Conservation (phyloP, 1,140 invertebrate species). For the Zaprionus kolodkinae region DNA sequence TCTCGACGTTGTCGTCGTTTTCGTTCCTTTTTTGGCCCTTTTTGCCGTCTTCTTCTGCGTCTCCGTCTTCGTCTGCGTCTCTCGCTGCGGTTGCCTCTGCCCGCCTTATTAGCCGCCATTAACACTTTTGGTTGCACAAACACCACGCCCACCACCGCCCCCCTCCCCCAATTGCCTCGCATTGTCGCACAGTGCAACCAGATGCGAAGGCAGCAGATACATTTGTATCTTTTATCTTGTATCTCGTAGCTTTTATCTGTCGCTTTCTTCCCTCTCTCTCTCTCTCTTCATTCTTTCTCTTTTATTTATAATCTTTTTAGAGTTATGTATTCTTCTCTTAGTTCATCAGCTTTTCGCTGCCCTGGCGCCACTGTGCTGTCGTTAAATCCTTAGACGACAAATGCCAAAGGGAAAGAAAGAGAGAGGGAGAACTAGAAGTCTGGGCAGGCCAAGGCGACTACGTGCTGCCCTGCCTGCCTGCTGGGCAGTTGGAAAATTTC, state of each 20-base stretch:
- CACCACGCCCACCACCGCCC: slow-evolving; percentile 6
- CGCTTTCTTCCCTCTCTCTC: not conserved
- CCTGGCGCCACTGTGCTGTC: slow-evolving; percentile 22
- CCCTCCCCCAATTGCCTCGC: not conserved
- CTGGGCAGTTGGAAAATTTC: slow-evolving; percentile 21
- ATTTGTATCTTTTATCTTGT: not conserved
- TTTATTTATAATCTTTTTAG: not conserved
- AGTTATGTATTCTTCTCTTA: not conserved
- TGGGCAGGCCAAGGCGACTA: not conserved
- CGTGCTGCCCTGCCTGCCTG: slow-evolving; percentile 3
- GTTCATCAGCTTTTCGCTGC: not conserved
- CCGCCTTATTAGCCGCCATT: slow-evolving; percentile 76
- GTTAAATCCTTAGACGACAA: slow-evolving; percentile 18
- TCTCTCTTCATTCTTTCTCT: not conserved
- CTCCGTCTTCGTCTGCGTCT: not conserved
- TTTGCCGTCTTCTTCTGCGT: not conserved
- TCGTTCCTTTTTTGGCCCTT: slow-evolving; percentile 9
- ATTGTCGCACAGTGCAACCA: slow-evolving; percentile 21
- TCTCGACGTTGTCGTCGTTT: slow-evolving; percentile 30
- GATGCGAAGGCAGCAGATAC: not conserved
- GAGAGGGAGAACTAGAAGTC: too few species aligned
- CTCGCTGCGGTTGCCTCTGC: slow-evolving; percentile 49
- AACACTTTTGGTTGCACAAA: slow-evolving; percentile 65
- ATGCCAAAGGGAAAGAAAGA: not conserved
- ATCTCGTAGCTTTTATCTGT: not conserved